Evolutionary conservation across 2,888 invertebrate species (phyloP).

Genomic region (Agrilus biguttatus): DNA sequence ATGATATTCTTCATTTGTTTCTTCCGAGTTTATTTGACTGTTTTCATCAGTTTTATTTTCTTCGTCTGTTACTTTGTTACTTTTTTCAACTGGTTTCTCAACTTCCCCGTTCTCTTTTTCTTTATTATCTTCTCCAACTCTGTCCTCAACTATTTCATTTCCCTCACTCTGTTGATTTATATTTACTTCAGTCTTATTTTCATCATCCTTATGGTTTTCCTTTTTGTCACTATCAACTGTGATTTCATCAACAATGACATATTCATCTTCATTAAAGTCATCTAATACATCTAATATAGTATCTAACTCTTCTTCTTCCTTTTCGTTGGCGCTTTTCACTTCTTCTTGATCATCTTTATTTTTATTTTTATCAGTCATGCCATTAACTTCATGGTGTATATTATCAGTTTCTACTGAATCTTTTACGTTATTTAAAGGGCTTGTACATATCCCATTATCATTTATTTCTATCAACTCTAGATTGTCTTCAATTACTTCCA

Average conservation of each 20-base stretch:
- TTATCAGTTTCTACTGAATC: not conserved
- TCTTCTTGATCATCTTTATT: not conserved
- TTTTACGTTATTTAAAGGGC: not conserved
- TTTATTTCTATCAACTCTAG: not conserved
- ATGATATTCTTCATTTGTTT: slow-evolving; percentile 1
- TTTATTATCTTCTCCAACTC: not conserved
- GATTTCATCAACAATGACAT: not conserved
- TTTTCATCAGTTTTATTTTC: not conserved
- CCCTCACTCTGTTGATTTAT: not conserved
- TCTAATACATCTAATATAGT: not conserved
- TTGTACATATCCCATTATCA: not conserved
- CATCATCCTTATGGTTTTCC: not conserved
- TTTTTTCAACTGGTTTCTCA: not conserved
- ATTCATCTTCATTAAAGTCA: not conserved
- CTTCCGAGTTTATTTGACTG: not conserved
- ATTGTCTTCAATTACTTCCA: not conserved
- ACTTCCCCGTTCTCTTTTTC: not conserved
- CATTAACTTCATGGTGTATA: not conserved
- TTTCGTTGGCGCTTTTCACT: not conserved
- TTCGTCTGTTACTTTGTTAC: not conserved
- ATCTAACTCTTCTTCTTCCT: not conserved
- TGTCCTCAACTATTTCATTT: not conserved
- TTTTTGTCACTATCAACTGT: not conserved
- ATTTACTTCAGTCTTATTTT: not conserved
- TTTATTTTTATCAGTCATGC: not conserved